Evolutionary conservation across 30 jellyfish, hydroid and myxozoan genomes (phyloP), one percentile per base, ranked within the genome.

Genomic region (Morbakka virulenta): DNA sequence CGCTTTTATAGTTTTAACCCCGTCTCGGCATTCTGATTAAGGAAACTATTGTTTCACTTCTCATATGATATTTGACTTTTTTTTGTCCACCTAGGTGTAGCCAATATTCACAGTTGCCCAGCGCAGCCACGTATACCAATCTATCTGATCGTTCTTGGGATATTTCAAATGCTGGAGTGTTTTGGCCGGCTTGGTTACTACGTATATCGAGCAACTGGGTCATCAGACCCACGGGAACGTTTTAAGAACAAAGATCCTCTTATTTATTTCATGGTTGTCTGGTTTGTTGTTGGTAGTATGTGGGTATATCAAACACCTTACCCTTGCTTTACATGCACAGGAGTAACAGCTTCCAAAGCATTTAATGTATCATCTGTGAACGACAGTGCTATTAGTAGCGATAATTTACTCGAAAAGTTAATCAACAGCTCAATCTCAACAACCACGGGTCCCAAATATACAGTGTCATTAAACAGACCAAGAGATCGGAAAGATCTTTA

Each of bases 261-360:
- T 22, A 72, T 87, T 30, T 87, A 87, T 74, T 74, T 87, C 33
- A 87, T 87, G 1, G 89, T 87, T 20, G 89, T 87, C 27, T 87
- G 96, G 96, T 87, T 87, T 32, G 86, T 87, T 29, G 87, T 87
- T 28, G 96, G 96, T 34, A 87, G 96, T 62, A 87, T 87, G 96
- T 87, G 96, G 96, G 96, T 80, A 21, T 87, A 87, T 57, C 96
- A 87, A 34, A 87, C 66, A 3, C 66, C 66, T 2, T 51, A 51
- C 17, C 66, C 24, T 51, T 29, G 28, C 3, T 51, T 51, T n/a
- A n/a, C n/a, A n/a, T n/a, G n/a, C n/a, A n/a, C n/a, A n/a, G n/a
- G n/a, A n/a, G n/a, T n/a, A n/a, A n/a, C 9, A 41, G 47, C 30
- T 22, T 1, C 32, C 9, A 69, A 30, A 9, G 27, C 27, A 57